phyloP scores from a whole-genome alignment of 1,140 invertebrate species.

The Drosophila tropicalis region DNA sequence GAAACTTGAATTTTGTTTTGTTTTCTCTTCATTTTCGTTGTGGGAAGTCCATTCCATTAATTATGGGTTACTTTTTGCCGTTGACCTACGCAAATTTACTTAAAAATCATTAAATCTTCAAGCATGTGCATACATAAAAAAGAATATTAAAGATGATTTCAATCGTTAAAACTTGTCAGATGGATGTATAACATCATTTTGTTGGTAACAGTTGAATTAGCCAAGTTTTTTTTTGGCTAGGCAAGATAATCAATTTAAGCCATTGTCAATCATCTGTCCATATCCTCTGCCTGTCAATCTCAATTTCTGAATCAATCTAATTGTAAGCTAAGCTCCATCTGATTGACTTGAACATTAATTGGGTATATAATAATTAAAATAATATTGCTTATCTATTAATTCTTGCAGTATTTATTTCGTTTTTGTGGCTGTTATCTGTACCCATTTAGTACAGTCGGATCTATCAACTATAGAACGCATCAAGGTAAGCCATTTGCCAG shows the following conservation, averaged over 20 bases:
- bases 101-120: constrained; percentile 30
- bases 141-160: constrained; percentile 2
- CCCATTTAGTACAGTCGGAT: constrained; percentile 46
- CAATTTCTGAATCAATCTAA: no score
- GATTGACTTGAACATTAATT: neutral
- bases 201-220: neutral
- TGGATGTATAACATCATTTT: neutral
- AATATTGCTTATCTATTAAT: neutral
- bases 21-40: constrained; percentile 6
- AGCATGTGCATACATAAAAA: constrained; percentile 8
- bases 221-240: neutral
- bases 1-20: constrained; percentile 13
- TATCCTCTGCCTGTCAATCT: no score
- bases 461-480: constrained; percentile 64
- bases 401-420: constrained; percentile 57
- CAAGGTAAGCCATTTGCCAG: constrained; percentile 42
- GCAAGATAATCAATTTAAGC: neutral
- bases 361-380: no score
- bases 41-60: constrained; percentile 2
- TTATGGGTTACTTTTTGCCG: constrained; percentile 21
- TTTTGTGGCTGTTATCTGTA: constrained; percentile 37
- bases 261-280: neutral
- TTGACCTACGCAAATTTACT: constrained; percentile 38
- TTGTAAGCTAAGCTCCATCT: no score
- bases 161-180: neutral